Percentiles rank a stretch among this genome's conserved stretches.
Evolutionary conservation across 2,888 invertebrate genomes (phyloP).

Genomic region (Copidosoma aretas): DNA sequence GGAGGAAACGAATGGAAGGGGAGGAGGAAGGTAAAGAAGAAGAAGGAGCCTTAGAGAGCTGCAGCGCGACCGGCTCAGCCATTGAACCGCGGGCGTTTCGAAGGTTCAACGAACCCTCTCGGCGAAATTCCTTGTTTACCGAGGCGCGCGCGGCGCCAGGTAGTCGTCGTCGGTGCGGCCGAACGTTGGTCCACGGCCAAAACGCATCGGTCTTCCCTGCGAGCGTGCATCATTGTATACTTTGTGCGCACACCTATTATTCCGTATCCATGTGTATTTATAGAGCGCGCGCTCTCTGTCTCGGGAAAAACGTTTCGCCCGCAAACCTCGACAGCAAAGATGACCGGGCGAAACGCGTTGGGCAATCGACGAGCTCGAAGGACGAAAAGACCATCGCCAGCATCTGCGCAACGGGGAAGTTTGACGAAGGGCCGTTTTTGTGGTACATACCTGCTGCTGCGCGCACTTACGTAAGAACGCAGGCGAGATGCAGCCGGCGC

Average conservation of each 20-base stretch:
- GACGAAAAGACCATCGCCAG: too few relatives aligned
- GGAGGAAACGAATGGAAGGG: neutral
- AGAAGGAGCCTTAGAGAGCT: conserved; percentile 1
- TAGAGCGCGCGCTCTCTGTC: too few relatives aligned
- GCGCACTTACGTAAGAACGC: conserved; percentile 21
- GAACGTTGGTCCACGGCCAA: conserved; percentile 38
- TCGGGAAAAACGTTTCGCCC: too few relatives aligned
- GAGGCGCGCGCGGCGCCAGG: conserved; percentile 37
- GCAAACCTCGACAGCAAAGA: too few relatives aligned
- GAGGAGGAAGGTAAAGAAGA: neutral
- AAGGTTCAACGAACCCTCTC: conserved; percentile 37
- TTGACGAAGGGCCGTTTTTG: too few relatives aligned
- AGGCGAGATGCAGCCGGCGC: neutral
- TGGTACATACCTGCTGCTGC: conserved; percentile 1
- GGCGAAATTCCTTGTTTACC: conserved; percentile 39
- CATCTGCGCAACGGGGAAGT: too few relatives aligned
- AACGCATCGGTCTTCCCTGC: neutral
- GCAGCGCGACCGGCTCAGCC: conserved; percentile 3
- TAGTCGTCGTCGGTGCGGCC: conserved; percentile 40
- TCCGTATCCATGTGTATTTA: too few relatives aligned
- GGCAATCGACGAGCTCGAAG: too few relatives aligned
- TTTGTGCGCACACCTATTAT: neutral
- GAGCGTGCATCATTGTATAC: conserved; percentile 13
- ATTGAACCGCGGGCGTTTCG: conserved; percentile 25
- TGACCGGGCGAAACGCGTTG: too few relatives aligned